A percentile compares a stretch with the other conserved stretches of the same genome.
phyloP scores from a whole-genome alignment of 2,113 vertebrate genomes.

The Callopanchax toddi region DNA sequence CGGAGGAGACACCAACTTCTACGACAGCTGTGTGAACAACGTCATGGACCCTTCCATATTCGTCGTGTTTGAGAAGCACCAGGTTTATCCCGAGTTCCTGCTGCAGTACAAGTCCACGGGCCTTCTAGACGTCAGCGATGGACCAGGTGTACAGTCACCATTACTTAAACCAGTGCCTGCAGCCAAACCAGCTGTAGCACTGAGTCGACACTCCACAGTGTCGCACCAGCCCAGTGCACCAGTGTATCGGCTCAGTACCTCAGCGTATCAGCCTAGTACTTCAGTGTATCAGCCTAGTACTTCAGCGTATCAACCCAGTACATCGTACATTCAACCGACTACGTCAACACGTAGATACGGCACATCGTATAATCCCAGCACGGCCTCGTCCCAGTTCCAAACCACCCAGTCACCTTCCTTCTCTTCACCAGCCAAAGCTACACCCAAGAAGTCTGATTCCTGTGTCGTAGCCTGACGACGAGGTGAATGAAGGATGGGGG shows the following conservation, averaged over 20 bases:
- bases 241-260: background rate
- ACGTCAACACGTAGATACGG: background rate
- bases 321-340: background rate
- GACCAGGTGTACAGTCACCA: background rate
- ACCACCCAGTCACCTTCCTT: background rate
- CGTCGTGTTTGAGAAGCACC: constrained; percentile 91
- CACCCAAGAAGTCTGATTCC: constrained; percentile 1
- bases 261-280: background rate
- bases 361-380: background rate
- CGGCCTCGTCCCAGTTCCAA: accelerated
- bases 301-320: accelerated
- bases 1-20: constrained; percentile 71
- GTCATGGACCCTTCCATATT: constrained; percentile 84
- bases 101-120: constrained; percentile 78
- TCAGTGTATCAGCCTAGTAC: background rate
- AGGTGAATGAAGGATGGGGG: background rate
- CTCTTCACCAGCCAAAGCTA: accelerated
- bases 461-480: constrained; percentile 48
- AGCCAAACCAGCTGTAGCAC: too few species aligned
- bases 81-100: constrained; percentile 93
- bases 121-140: accelerated
- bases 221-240: background rate
- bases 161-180: background rate
- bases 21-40: constrained; percentile 90
- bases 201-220: background rate